Conservation (phyloP, 2,888 invertebrate genomes). For the Cheilosia variabilis region DNA sequence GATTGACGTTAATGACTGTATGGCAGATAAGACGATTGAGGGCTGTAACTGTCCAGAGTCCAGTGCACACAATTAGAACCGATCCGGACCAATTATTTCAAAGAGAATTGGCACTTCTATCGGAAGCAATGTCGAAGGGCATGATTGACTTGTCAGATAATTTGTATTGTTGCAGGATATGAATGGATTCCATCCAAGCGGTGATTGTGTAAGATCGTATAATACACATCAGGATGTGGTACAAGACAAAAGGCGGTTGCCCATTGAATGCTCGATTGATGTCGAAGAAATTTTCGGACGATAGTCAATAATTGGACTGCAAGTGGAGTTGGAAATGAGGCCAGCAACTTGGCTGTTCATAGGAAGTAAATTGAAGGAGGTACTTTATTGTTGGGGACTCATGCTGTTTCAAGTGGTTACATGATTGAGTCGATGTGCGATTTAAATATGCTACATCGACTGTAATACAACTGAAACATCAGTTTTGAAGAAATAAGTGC, state of each 20-base stretch:
- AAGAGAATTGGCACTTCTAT: constrained; percentile 65
- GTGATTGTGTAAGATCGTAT: constrained; percentile 36
- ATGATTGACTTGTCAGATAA: constrained; percentile 68
- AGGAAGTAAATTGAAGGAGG: not conserved
- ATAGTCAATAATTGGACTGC: too few species aligned
- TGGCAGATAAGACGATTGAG: constrained; percentile 57
- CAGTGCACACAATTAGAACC: constrained; percentile 64
- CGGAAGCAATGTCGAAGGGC: constrained; percentile 39
- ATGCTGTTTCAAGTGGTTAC: too few species aligned
- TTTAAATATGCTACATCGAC: too few species aligned
- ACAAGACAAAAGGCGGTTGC: constrained; percentile 16
- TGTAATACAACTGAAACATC: too few species aligned
- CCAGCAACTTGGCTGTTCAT: not conserved
- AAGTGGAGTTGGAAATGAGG: constrained; percentile 17
- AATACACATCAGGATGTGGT: constrained; percentile 5
- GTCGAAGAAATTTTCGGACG: constrained; percentile 2
- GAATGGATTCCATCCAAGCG: constrained; percentile 6
- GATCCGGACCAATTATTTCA: constrained; percentile 63
- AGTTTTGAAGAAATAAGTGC: too few species aligned
- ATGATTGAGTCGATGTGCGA: too few species aligned
- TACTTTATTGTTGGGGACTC: not conserved
- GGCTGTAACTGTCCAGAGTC: not conserved
- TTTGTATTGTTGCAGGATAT: constrained; percentile 55
- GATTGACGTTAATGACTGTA: constrained; percentile 70
- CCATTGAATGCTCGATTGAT: constrained; percentile 8